Conservation (phyloP, 2,888 invertebrate genomes). For the Napeogenes inachia region DNA sequence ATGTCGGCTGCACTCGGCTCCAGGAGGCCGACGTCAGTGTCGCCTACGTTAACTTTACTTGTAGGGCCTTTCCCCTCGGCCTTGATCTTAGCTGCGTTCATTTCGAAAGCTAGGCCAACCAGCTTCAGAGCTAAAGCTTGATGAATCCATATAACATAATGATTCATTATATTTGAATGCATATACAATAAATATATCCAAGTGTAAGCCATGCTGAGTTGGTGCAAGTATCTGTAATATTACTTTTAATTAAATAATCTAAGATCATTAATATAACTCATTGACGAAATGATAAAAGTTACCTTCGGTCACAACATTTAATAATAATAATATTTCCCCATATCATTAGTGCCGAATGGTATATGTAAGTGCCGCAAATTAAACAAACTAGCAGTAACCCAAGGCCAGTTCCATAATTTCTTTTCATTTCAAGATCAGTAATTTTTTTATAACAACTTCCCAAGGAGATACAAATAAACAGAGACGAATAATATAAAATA, state of each 20-base stretch:
- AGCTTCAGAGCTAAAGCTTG: constrained; percentile 89
- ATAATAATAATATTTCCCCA: constrained; percentile 80
- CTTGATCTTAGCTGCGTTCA: constrained; percentile 54
- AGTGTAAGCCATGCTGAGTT: constrained; percentile 83
- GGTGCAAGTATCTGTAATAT: constrained; percentile 81
- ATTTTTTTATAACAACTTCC: constrained; percentile 79
- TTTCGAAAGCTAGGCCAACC: constrained; percentile 89
- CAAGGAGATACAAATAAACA: constrained; percentile 73
- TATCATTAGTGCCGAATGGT: constrained; percentile 78
- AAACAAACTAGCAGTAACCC: constrained; percentile 77
- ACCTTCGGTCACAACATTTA: constrained; percentile 75
- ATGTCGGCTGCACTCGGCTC: constrained; percentile 79
- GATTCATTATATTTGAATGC: constrained; percentile 81
- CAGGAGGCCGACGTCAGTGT: constrained; percentile 42
- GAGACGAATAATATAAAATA: constrained; percentile 46
- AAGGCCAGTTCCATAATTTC: constrained; percentile 78
- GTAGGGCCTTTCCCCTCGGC: constrained; percentile 40
- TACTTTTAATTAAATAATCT: background rate
- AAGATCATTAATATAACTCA: too few relatives aligned
- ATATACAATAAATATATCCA: constrained; percentile 88
- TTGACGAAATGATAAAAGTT: constrained; percentile 33
- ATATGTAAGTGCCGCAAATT: constrained; percentile 78
- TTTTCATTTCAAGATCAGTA: constrained; percentile 64
- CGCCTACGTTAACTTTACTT: constrained; percentile 30
- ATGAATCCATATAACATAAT: constrained; percentile 86